Conservation (phyloP, 2,888 invertebrate species). For the Lepidonotus clava region DNA sequence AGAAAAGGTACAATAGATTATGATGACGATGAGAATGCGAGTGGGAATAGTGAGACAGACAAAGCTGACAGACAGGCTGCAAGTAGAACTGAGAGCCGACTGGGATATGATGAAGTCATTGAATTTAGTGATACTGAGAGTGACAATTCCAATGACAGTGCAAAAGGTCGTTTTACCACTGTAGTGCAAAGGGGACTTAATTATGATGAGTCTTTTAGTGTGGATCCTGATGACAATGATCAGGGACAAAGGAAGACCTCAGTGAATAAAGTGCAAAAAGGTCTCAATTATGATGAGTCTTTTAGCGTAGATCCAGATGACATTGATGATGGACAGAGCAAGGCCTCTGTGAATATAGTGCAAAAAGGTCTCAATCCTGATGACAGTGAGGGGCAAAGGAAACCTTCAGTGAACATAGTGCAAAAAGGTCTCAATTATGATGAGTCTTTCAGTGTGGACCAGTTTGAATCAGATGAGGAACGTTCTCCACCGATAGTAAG, state of each 20-base stretch:
- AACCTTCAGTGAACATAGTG: neutral
- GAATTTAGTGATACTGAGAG: constrained; percentile 35
- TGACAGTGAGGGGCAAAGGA: neutral
- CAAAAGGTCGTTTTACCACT: neutral
- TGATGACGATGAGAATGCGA: no score
- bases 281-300: no score
- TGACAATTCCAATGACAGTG: neutral
- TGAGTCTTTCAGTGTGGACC: neutral
- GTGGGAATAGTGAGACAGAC: neutral
- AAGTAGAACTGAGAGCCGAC: constrained; percentile 18
- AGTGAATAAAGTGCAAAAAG: neutral
- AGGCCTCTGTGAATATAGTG: neutral
- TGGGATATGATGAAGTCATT: constrained; percentile 37
- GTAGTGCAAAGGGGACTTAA: neutral
- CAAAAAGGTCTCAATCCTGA: neutral
- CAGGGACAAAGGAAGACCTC: neutral
- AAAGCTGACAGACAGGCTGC: neutral
- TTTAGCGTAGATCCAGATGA: no score
- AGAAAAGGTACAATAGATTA: neutral
- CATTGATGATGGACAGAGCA: neutral
- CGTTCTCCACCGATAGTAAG: neutral
- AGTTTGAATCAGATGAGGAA: neutral
- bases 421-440: neutral
- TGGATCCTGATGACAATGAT: neutral
- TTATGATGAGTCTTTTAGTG: neutral